These are phyloP conservation scores for Blomia tropicalis DNA, from an alignment of 2,888 invertebrate species.

Conservation along the genomic window DNA sequence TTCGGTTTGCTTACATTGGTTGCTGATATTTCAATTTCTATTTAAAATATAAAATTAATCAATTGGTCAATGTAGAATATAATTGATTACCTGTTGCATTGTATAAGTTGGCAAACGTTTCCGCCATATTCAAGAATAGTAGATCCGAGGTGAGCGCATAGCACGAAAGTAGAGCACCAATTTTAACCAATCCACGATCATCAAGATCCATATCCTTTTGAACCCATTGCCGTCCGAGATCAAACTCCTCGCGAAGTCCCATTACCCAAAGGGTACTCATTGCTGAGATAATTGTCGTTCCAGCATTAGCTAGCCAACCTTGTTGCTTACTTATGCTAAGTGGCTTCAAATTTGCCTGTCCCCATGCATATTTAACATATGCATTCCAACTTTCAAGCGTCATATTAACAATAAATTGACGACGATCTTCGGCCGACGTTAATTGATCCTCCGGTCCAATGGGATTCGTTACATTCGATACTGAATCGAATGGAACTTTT, in stretches of 20 bases:
- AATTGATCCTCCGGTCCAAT: too few relatives aligned
- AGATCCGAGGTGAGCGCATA: neutral
- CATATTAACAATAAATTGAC: constrained; percentile 5
- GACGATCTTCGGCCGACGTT: too few relatives aligned
- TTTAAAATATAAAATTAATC: neutral
- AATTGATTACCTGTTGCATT: neutral
- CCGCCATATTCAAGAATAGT: neutral
- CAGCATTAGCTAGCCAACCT: neutral
- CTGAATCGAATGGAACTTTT: neutral
- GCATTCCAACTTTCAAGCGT: neutral
- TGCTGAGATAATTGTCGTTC: neutral
- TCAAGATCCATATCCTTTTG: neutral
- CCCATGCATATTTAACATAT: neutral
- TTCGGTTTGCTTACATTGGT: neutral
- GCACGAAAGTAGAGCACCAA: neutral
- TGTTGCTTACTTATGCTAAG: neutral
- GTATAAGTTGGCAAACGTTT: neutral
- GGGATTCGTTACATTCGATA: neutral
- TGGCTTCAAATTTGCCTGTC: neutral
- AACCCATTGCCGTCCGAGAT: neutral
- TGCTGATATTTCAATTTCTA: neutral
- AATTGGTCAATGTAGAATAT: neutral
- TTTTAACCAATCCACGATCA: neutral
- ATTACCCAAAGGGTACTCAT: constrained; percentile 1
- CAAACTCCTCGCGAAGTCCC: neutral